Base-by-base conservation (phyloP, 2,797 vertebrate genomes). In the Cynodonichthys magdalenae region DNA sequence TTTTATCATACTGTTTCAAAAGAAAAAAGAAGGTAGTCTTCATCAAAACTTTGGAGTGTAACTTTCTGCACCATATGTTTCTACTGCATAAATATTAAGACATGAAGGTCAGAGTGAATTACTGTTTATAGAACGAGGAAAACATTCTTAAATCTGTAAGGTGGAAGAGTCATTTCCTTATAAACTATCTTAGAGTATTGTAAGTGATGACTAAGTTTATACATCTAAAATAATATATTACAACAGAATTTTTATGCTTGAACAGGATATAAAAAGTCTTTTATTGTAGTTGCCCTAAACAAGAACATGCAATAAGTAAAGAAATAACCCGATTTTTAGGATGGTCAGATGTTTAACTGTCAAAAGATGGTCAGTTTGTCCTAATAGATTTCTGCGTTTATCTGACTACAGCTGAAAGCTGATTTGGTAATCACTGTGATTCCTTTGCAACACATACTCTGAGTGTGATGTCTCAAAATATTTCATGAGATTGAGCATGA, bases 321-420 rank as follows among this genome's bases (percentile, higher is more conserved):
- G 58, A 46, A n/a, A 57, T 50, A 3, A 15, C 20, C 29, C 59
- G 53, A 1, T 51, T 59, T 62, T 44, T 63, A 75, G 6, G 57
- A 58, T 76, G 67, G 62, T 57, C 80, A 61, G 51, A 56, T 81
- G 66, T 59, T 49, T 44, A 50, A 31, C 60, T 69, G 68, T 80
- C 60, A n/a, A n/a, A n/a, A n/a, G n/a, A n/a, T n/a, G n/a, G n/a
- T n/a, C 59, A 67, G 70, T 70, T 55, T 58, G 77, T 14, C 72
- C 75, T 1, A 60, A 49, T 55, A 59, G 18, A 28, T 44, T 27
- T 45, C 19, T 53, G 48, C 42, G 31, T 64, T n/a, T 42, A 36
- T n/a, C 9, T 36, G 34, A 1, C 34, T 10, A 36, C 7, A 10
- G 34, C 9, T 36, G 34, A 10, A 10, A 36, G 9, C 7, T n/a